Base-by-base conservation (phyloP, 2,113 vertebrate species). In the Dinomys branickii region DNA sequence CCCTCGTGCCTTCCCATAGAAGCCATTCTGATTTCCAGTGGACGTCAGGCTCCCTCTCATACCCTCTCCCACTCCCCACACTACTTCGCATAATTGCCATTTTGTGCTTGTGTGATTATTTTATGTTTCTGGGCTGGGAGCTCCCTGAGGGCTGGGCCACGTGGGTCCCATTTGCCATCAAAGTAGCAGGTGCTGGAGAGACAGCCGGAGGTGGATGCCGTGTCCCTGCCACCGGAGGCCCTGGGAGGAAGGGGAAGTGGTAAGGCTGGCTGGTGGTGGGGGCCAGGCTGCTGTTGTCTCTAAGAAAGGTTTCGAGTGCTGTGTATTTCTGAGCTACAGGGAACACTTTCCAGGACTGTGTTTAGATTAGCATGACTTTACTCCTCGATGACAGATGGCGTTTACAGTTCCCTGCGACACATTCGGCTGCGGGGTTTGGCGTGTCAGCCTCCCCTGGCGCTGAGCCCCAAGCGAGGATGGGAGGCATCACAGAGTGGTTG, bases 311-410 rank as follows among this genome's bases (percentile, higher is more conserved):
- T 85, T 11, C 2, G 5, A 20, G 61, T 24, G 30, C 19, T 75
- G n/a, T 38, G 1, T 96, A 11, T 88, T 95, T 96, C 87, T 17
- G 85, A 85, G 12, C 86, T 47, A 83, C 8, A 8, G 96, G 88
- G 35, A 41, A 3, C 0, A 1, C 69, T 85, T 67, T 95, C 90
- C 80, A 35, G 97, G 96, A 85, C 93, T 1, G 0, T 95, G 95
- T 97, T 96, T 95, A 95, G 93, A 93, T 97, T 75, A 94, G 86
- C 35, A 1, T 26, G 93, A 69, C 94, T 95, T 12, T 1, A 11
- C 91, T 96, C 73, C 91, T 89, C 10, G 80, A 10, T 96, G 91
- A 97, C 94, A 95, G 93, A 96, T 93, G 96, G 94, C 58, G 69
- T 96, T 94, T 91, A 77, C 35, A 47, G 35, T 26, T 91, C 85